Conservation (phyloP, 1,140 invertebrate genomes). For the Dysdera silvatica region DNA sequence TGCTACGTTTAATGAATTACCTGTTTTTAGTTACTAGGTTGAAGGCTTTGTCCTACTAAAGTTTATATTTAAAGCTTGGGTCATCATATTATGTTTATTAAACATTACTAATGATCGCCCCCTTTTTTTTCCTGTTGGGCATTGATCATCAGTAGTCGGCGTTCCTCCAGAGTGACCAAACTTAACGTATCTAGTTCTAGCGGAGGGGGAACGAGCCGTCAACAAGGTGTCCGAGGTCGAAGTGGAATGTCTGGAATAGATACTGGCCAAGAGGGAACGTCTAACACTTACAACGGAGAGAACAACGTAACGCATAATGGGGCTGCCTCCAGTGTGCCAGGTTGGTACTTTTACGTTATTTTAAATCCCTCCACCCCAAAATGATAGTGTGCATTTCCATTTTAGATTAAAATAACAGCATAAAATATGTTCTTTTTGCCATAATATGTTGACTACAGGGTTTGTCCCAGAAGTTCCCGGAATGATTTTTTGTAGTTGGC, state of each 20-base stretch:
- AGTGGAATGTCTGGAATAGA: slow-evolving; percentile 30
- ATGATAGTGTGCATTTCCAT: too few species aligned
- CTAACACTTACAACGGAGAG: slow-evolving; percentile 18
- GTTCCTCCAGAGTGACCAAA: slow-evolving; percentile 53
- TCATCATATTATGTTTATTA: slow-evolving; percentile 32
- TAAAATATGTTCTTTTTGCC: too few species aligned
- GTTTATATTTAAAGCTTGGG: too few species aligned
- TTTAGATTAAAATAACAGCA: too few species aligned
- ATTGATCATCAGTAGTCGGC: slow-evolving; percentile 48
- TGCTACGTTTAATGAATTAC: too few species aligned
- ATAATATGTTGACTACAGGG: too few species aligned
- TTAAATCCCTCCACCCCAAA: neutral
- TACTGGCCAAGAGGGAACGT: slow-evolving; percentile 26
- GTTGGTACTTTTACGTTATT: neutral
- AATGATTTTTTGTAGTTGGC: too few species aligned
- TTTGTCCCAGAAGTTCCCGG: too few species aligned
- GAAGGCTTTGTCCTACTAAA: too few species aligned
- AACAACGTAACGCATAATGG: slow-evolving; percentile 3
- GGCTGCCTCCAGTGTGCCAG: slow-evolving; percentile 10
- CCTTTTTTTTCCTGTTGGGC: slow-evolving; percentile 8
- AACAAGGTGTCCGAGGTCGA: slow-evolving; percentile 20
- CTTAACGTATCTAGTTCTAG: slow-evolving; percentile 39
- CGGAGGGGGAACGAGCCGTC: slow-evolving; percentile 39
- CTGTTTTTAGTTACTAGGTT: too few species aligned
- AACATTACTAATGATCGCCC: slow-evolving; percentile 30